Evolutionary conservation across 1,140 invertebrate species (phyloP).

Genomic region (Teleogryllus occipitalis): DNA sequence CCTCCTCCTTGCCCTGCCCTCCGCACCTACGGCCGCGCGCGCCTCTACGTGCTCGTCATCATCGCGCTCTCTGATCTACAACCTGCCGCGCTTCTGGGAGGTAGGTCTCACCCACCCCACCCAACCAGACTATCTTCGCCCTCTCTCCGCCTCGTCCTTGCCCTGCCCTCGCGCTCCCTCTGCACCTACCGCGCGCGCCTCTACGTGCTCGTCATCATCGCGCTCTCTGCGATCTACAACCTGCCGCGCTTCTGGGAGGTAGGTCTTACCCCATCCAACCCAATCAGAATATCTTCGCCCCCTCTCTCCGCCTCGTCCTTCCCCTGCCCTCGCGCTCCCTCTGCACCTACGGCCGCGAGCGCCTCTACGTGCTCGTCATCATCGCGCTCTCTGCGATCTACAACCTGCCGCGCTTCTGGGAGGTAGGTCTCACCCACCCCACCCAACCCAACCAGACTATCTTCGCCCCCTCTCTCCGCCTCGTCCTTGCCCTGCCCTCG

Average conservation of each 20-base stretch:
- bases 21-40: conserved; percentile 83
- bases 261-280: no score
- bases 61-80: conserved; percentile 78
- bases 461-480: no score
- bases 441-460: no score
- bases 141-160: no score
- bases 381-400: conserved; percentile 75
- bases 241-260: conserved; percentile 53
- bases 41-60: conserved; percentile 73
- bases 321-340: conserved; percentile 77
- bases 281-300: no score
- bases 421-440: conserved; percentile 10
- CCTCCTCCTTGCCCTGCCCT: no score
- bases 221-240: conserved; percentile 82
- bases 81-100: conserved; percentile 56
- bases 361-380: conserved; percentile 73
- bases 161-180: conserved; percentile 72
- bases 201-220: conserved; percentile 71
- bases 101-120: no score
- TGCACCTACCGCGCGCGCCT: conserved; percentile 85
- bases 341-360: conserved; percentile 83
- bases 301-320: no score
- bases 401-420: conserved; percentile 63
- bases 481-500: conserved; percentile 74
- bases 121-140: no score